Evolutionary conservation across 2,888 invertebrate species (phyloP).

Genomic region (Andrena fulva): DNA sequence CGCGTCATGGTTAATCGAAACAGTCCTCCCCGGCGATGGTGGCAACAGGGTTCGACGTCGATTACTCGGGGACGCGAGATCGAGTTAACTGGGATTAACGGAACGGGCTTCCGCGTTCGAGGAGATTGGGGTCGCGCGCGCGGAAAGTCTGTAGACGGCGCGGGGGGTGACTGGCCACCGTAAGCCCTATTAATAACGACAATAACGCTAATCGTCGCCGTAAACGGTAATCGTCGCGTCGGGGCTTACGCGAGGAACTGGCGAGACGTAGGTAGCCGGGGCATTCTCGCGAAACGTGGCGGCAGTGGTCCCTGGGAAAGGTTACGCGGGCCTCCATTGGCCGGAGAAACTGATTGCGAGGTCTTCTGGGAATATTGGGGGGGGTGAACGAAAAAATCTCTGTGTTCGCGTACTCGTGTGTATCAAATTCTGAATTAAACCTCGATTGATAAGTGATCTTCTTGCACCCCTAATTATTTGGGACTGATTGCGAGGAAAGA

Average conservation of each 20-base stretch:
- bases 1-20: conserved; percentile 30
- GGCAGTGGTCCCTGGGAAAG: not conserved
- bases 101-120: conserved; percentile 44
- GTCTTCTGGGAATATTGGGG: not conserved
- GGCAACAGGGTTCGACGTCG: conserved; percentile 26
- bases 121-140: conserved; percentile 62
- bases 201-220: conserved; percentile 68
- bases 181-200: conserved; percentile 72
- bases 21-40: conserved; percentile 1
- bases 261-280: conserved; percentile 14
- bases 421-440: no score
- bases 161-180: conserved; percentile 26
- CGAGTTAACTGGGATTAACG: conserved; percentile 42
- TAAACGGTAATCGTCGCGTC: conserved; percentile 63
- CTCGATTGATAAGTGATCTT: no score
- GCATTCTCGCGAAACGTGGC: conserved; percentile 6
- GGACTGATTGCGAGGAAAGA: no score
- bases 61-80: conserved; percentile 33
- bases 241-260: conserved; percentile 30
- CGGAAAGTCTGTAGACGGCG: conserved; percentile 54
- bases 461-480: no score
- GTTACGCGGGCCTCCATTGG: not conserved
- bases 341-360: not conserved
- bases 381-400: no score
- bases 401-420: no score